These are phyloP conservation scores for Cloeon dipterum DNA, from an alignment of 2,888 invertebrate species.

Conservation along the genomic window DNA sequence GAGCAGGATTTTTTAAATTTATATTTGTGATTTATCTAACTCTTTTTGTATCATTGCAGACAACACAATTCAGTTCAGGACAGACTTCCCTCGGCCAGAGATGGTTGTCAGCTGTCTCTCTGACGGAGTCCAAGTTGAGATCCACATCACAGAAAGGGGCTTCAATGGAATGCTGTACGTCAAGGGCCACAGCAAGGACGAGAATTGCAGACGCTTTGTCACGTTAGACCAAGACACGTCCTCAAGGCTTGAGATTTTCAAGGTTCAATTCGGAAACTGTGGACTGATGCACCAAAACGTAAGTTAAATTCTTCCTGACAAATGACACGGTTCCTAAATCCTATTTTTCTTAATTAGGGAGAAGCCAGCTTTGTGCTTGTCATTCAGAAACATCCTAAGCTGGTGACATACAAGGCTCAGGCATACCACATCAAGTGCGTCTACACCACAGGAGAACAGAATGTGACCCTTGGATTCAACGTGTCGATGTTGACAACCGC, in stretches of 20 bases:
- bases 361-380: constrained; percentile 83
- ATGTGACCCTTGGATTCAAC: constrained; percentile 79
- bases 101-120: constrained; percentile 76
- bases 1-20: too few species aligned
- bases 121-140: constrained; percentile 73
- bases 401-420: constrained; percentile 83
- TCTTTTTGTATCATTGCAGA: too few species aligned
- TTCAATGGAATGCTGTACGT: constrained; percentile 84
- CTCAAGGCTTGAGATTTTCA: constrained; percentile 50
- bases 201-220: constrained; percentile 62
- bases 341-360: constrained; percentile 34
- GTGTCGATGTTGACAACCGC: constrained; percentile 89
- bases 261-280: constrained; percentile 76
- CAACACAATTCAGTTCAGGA: constrained; percentile 30
- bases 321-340: too few species aligned
- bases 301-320: constrained; percentile 19
- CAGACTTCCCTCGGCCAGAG: constrained; percentile 65
- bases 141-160: constrained; percentile 45
- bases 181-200: constrained; percentile 84
- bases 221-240: constrained; percentile 44
- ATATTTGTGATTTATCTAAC: too few species aligned
- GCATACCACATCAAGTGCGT: constrained; percentile 92
- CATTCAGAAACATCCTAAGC: constrained; percentile 87
- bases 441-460: constrained; percentile 83
- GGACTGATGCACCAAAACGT: constrained; percentile 78